Evolutionary conservation across 2,797 vertebrate species (phyloP).

Genomic region (Rhynchonycteris naso): DNA sequence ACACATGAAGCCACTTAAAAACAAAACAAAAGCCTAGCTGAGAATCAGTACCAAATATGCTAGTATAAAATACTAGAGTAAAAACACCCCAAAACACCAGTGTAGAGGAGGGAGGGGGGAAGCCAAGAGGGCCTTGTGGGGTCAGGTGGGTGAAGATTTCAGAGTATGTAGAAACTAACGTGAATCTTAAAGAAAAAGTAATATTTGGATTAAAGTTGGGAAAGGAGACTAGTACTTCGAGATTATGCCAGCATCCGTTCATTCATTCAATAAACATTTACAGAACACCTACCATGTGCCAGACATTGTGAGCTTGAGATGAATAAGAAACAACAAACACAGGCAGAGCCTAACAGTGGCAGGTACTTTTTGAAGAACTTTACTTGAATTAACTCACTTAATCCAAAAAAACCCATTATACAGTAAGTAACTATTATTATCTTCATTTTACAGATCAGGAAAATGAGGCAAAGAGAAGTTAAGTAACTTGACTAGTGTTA

Average conservation of each 20-base stretch:
- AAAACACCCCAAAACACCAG: not conserved
- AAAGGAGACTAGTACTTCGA: not conserved
- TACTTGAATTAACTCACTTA: slow-evolving; percentile 16
- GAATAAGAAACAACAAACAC: not conserved
- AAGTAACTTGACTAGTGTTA: not conserved
- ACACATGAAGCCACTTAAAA: not conserved
- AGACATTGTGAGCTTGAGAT: not conserved
- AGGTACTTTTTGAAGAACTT: not conserved
- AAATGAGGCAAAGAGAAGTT: not conserved
- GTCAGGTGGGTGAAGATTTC: not conserved
- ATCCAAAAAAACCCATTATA: accelerated
- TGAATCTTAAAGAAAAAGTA: not conserved
- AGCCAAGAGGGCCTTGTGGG: not conserved
- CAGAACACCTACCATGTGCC: not conserved
- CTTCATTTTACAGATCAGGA: not conserved
- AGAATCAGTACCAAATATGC: not conserved
- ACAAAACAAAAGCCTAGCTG: slow-evolving; percentile 11
- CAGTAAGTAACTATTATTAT: not conserved
- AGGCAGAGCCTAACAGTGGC: not conserved
- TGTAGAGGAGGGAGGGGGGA: not conserved
- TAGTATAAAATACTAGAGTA: not conserved
- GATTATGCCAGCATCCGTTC: not conserved
- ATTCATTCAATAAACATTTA: not conserved
- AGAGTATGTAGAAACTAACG: not conserved
- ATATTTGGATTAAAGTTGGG: not conserved